Evolutionary conservation across 1,140 invertebrate genomes (phyloP).

Genomic region (Chrysomallon squamiferum): DNA sequence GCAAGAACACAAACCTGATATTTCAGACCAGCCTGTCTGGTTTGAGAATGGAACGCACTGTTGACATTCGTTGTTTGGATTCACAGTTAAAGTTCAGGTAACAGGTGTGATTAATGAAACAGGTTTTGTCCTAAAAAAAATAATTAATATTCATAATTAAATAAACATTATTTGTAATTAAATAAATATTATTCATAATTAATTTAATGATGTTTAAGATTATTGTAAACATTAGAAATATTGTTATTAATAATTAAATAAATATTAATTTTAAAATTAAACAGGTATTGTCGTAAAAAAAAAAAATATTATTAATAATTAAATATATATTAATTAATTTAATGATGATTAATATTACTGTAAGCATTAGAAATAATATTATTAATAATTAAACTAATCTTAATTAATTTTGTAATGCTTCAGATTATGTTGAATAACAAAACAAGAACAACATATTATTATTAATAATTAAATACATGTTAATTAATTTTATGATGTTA

Average conservation of each 20-base stretch:
- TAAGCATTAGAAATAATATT: too few relatives aligned
- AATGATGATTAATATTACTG: too few relatives aligned
- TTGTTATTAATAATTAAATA: not conserved
- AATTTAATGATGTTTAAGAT: not conserved
- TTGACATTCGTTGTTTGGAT: constrained; percentile 12
- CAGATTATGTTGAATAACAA: too few relatives aligned
- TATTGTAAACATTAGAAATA: not conserved
- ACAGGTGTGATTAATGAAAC: constrained; percentile 17
- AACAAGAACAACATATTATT: too few relatives aligned
- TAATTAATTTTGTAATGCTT: too few relatives aligned
- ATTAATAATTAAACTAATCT: too few relatives aligned
- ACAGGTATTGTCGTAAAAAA: not conserved
- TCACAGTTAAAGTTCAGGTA: not conserved
- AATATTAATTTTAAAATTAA: not conserved
- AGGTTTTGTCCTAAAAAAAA: constrained; percentile 9
- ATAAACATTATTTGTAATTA: not conserved
- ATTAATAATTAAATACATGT: too few relatives aligned
- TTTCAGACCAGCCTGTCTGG: constrained; percentile 6
- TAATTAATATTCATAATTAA: not conserved
- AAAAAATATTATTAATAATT: not conserved
- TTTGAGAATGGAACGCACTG: constrained; percentile 11
- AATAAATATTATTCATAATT: not conserved
- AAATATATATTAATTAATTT: too few relatives aligned
- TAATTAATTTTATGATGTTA: too few relatives aligned
- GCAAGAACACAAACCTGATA: constrained; percentile 8